Percentiles rank a stretch among this genome's conserved stretches.
phyloP scores from a whole-genome alignment of 2,888 invertebrate genomes.

The Cabera pusaria region DNA sequence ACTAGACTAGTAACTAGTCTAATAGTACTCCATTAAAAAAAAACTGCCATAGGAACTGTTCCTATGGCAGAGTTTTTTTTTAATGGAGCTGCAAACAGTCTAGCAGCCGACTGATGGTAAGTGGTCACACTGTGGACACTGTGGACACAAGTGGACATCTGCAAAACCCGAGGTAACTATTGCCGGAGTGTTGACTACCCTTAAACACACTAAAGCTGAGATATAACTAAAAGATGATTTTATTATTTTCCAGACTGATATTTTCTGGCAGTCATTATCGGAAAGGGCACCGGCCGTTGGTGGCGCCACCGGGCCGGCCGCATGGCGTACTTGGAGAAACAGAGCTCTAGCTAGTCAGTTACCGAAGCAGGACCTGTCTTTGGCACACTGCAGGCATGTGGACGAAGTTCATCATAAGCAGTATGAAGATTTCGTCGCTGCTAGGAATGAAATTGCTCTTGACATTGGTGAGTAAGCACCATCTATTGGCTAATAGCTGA shows the following conservation, averaged over 20 bases:
- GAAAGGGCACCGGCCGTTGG: slow-evolving; percentile 84
- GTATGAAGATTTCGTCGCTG: slow-evolving; percentile 97
- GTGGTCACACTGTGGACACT: no score
- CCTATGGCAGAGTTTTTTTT: no score
- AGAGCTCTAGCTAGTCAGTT: slow-evolving; percentile 91
- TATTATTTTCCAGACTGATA: slow-evolving; percentile 88
- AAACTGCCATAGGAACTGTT: no score
- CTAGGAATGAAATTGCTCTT: slow-evolving; percentile 96
- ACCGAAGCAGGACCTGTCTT: slow-evolving; percentile 96
- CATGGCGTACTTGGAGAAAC: slow-evolving; percentile 73
- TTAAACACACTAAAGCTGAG: no score
- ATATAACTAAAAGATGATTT: no score
- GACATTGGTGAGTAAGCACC: slow-evolving; percentile 89
- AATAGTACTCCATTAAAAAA: no score
- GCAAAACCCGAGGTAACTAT: no score
- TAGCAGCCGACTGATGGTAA: no score
- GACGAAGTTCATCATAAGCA: slow-evolving; percentile 90
- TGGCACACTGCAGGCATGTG: slow-evolving; percentile 94
- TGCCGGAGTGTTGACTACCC: no score
- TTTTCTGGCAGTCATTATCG: slow-evolving; percentile 94
- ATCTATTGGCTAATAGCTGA: slow-evolving; percentile 45
- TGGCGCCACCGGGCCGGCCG: slow-evolving; percentile 68
- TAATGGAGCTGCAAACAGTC: no score
- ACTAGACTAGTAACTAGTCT: no score
- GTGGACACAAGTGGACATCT: no score